A percentile compares a stretch with the other conserved stretches of the same genome.
Conservation (phyloP, 2,797 vertebrate genomes). For the Sebastes oblongus region DNA sequence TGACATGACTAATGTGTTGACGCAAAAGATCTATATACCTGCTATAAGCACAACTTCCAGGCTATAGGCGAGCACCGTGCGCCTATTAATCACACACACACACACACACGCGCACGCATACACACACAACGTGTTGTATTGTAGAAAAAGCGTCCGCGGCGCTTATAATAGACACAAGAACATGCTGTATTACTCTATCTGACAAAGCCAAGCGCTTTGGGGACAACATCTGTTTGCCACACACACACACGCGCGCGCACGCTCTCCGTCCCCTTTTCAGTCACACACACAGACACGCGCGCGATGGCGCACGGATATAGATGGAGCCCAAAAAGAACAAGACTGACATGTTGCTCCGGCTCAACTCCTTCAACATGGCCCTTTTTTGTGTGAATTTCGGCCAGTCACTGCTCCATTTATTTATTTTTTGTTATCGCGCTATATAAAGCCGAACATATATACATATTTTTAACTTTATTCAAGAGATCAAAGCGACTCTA, state of each 20-base stretch:
- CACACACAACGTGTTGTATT: conserved; percentile 1
- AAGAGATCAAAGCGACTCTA: conserved; percentile 5
- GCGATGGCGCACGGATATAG: conserved; percentile 14
- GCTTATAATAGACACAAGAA: conserved; percentile 44
- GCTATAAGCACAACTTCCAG: conserved; percentile 47
- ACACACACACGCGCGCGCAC: neutral
- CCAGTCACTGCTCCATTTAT: conserved; percentile 17
- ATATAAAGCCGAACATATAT: neutral
- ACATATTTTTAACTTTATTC: conserved; percentile 49
- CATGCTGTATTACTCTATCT: conserved; percentile 63
- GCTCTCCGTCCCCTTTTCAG: too few relatives aligned
- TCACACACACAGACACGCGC: neutral
- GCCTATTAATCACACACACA: neutral
- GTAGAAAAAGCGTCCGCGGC: conserved; percentile 14
- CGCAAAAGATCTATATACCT: conserved; percentile 18
- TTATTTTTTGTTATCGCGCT: conserved; percentile 6
- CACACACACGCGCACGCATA: neutral
- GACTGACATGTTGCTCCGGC: conserved; percentile 63
- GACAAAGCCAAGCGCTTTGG: conserved; percentile 66
- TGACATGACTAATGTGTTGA: conserved; percentile 35
- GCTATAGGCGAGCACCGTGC: neutral
- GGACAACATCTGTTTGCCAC: conserved; percentile 73
- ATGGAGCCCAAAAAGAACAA: conserved; percentile 46
- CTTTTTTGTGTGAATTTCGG: conserved; percentile 29
- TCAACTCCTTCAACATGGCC: conserved; percentile 47